These are phyloP conservation scores for Drosophila barbarae DNA, from an alignment of 2,888 invertebrate genomes.

Conservation along the genomic window DNA sequence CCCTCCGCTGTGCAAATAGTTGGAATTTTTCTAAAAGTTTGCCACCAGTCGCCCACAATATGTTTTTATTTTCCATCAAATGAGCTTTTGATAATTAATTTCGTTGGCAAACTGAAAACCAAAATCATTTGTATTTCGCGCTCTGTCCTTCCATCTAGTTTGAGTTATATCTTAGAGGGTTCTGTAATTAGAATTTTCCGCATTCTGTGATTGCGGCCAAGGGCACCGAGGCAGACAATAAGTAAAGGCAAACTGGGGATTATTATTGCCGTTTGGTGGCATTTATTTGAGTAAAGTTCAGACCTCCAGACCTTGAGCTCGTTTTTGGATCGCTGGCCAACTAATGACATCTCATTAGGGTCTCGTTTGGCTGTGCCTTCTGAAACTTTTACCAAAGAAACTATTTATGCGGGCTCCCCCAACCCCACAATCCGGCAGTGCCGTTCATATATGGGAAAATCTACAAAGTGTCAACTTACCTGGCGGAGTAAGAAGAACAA, in stretches of 20 bases:
- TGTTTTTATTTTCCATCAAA: constrained; percentile 43
- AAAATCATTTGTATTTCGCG: constrained; percentile 24
- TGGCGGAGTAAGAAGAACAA: constrained; percentile 6
- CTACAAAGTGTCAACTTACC: constrained; percentile 59
- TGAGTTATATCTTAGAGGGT: neutral
- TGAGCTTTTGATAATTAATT: constrained; percentile 58
- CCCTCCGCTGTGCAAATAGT: constrained; percentile 35
- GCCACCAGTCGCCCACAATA: constrained; percentile 23
- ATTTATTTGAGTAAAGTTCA: neutral
- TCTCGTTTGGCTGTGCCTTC: constrained; percentile 24
- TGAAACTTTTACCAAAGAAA: constrained; percentile 47
- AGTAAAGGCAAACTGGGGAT: neutral
- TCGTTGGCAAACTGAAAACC: constrained; percentile 28
- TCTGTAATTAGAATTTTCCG: constrained; percentile 28
- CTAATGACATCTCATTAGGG: constrained; percentile 62
- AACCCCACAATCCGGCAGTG: neutral
- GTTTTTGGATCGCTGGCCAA: constrained; percentile 7
- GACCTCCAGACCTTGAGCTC: neutral
- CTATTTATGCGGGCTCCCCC: constrained; percentile 56
- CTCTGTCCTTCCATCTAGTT: neutral
- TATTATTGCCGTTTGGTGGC: constrained; percentile 2
- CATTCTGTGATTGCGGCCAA: constrained; percentile 2
- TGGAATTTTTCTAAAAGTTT: constrained; percentile 39
- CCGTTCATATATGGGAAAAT: constrained; percentile 8
- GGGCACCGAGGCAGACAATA: neutral